A percentile compares a stretch with the other conserved stretches of the same genome.
phyloP scores from a whole-genome alignment of 2,888 invertebrate species.

The Clostera curtula region DNA sequence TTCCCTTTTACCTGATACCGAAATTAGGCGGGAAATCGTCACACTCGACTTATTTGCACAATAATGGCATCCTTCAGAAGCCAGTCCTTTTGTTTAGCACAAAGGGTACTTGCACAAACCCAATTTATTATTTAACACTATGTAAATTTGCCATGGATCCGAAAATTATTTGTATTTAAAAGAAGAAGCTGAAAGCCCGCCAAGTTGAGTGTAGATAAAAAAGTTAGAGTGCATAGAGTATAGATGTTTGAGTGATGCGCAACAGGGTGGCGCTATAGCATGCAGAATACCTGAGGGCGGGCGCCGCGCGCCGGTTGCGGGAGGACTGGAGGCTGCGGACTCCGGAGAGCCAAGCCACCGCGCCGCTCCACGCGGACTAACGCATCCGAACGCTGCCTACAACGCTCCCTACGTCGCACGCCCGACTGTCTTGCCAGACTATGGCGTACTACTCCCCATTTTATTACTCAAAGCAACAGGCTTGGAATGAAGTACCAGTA shows the following conservation, averaged over 20 bases:
- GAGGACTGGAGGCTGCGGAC: slow-evolving; percentile 28
- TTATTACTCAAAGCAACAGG: too few species aligned
- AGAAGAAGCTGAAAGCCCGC: slow-evolving; percentile 25
- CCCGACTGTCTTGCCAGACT: slow-evolving; percentile 30
- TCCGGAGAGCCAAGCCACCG: slow-evolving; percentile 41
- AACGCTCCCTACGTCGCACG: slow-evolving; percentile 27
- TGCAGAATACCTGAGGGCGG: slow-evolving; percentile 50
- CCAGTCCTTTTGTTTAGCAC: slow-evolving; percentile 8
- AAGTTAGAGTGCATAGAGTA: slow-evolving; percentile 27
- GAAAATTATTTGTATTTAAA: too few species aligned
- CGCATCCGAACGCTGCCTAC: slow-evolving; percentile 28
- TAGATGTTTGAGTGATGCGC: slow-evolving; percentile 64
- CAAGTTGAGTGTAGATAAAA: slow-evolving; percentile 28
- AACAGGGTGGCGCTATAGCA: slow-evolving; percentile 43
- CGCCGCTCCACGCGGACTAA: slow-evolving; percentile 64
- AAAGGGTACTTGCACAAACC: slow-evolving; percentile 2
- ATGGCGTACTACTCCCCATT: slow-evolving; percentile 1
- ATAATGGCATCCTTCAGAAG: slow-evolving; percentile 9
- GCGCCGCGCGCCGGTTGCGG: slow-evolving; percentile 49
- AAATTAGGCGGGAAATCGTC: slow-evolving; percentile 24
- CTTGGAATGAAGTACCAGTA: too few species aligned
- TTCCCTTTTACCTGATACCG: slow-evolving; percentile 6
- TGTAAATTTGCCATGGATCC: slow-evolving; percentile 6
- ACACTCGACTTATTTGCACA: slow-evolving; percentile 11
- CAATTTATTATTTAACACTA: background rate